Evolutionary conservation across 37 sponge, comb jelly and placozoan species (phyloP), one percentile per base, ranked within the genome.

Genomic region (Chondrilla cf. caribensis): DNA sequence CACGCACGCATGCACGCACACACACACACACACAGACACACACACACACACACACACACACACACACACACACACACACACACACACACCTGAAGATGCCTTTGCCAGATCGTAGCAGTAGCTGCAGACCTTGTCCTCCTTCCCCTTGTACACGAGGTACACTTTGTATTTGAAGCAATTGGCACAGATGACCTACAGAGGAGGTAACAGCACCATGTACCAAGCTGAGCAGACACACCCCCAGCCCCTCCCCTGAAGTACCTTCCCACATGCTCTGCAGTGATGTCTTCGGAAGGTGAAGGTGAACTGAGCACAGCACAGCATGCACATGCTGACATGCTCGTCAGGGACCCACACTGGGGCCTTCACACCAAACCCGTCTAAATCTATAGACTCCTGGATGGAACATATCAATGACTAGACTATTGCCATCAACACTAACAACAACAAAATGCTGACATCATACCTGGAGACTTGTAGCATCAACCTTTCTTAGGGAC

Each of bases 191-290:
- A 95, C 91, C 96, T 95, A 77, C n/a, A n/a, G n/a, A n/a, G n/a
- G n/a, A n/a, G 5, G 76, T 26, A 59, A n/a, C n/a, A 47, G 51
- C 51, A 47, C 51, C 6, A 47, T 6, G 51, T 14, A 47, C 51
- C 6, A 47, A 47, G 51, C 9, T 47, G 51, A 14, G 51, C 77
- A 75, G 35, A 31, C 8, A 5, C 8, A 9, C 58, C 36, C 33
- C 36, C 58, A 79, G 58, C 55, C 58, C 25, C 58, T 28, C 78
- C 18, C 78, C n/a, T 66, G n/a, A 11, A 14, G 9, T n/a, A 92
- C 91, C 86, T 92, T 96, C 39, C 98, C 98, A 70, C 98, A 97
- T 2, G 89, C 95, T 32, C 98, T 79, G 80, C 98, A 97, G 89
- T 97, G 98, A 35, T 97, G 98, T 44, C 95, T 68, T 32, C 98